Evolutionary conservation across 2,113 vertebrate species (phyloP), one percentile per base, ranked within the genome.

Genomic region (Progne subis): DNA sequence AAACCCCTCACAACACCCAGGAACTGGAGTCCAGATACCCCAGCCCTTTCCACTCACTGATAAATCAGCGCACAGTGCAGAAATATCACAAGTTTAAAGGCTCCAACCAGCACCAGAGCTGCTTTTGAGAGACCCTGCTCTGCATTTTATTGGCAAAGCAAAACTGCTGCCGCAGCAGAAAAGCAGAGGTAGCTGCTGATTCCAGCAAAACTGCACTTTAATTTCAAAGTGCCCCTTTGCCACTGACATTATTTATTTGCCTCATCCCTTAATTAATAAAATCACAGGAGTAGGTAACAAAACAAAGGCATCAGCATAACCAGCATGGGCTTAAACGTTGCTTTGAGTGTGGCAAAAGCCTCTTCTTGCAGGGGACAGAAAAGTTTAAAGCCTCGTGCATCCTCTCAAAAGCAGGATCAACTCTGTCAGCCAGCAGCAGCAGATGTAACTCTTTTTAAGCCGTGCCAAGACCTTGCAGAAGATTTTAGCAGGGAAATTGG

Each of bases 1-100:
- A 31, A 6, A 1, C 8, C 12, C 41, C 24, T 19, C 34, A 12
- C n/a, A 55, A 8, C 25, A 12, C 23, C 39, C 34, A 31, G 32
- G n/a, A 53, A 6, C 16, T 63, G 65, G 39, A 69, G n/a, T 3
- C 12, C 15, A 50, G 11, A 5, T 8, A 37, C 31, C 34, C 11
- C 46, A n/a, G 1, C 18, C 1, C 0, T 15, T 37, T 5, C 12
- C 24, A 6, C 0, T 1, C 2, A 15, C 3, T 6, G 18, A 55
- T 7, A 2, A 52, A 68, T 44, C 0, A 32, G 41, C 24, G 8
- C 2, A 3, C 1, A 18, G 46, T 1, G 18, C n/a, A 67, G 41
- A 43, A 82, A 82, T 10, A 26, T 13, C 41, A n/a, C 13, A 13
- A 15, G 9, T 44, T 77, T 55, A 14, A 76, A 68, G 53, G 50